These are phyloP conservation scores for Anhinga rufa DNA, from an alignment of 2,113 vertebrate genomes.

Conservation along the genomic window DNA sequence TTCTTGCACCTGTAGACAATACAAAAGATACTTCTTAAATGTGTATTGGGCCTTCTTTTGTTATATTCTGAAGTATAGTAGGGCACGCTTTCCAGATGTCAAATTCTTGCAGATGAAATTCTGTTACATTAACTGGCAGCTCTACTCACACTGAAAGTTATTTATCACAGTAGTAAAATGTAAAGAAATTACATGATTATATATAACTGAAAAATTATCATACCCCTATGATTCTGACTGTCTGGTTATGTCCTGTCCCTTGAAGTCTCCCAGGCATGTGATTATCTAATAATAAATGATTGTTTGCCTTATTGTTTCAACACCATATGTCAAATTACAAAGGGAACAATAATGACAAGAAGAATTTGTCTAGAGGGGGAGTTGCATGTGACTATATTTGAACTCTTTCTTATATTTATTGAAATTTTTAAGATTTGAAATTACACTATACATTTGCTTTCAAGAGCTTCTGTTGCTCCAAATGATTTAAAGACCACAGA, in stretches of 20 bases:
- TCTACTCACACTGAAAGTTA: constrained; percentile 6
- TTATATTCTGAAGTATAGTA: background rate
- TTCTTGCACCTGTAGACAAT: background rate
- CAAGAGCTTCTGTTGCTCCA: background rate
- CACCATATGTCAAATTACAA: background rate
- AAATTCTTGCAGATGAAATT: constrained; percentile 21
- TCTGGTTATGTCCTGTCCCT: background rate
- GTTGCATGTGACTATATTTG: background rate
- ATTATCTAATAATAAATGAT: background rate
- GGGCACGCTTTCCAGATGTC: background rate
- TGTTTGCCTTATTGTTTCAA: constrained; percentile 7
- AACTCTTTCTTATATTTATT: background rate
- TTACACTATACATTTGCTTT: background rate
- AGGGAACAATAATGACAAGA: background rate
- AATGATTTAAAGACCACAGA: background rate
- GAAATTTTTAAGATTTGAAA: background rate
- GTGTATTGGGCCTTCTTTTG: background rate
- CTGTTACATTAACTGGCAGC: constrained; percentile 47
- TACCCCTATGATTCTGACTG: background rate
- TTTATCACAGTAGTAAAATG: background rate
- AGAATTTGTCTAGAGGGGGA: background rate
- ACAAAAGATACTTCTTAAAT: background rate
- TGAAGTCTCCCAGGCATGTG: background rate
- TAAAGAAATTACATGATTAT: constrained; percentile 17
- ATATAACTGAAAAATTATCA: constrained; percentile 26